Evolutionary conservation across 2,888 invertebrate genomes (phyloP), one percentile per base, ranked within the genome.

Genomic region (Mythimna impura): DNA sequence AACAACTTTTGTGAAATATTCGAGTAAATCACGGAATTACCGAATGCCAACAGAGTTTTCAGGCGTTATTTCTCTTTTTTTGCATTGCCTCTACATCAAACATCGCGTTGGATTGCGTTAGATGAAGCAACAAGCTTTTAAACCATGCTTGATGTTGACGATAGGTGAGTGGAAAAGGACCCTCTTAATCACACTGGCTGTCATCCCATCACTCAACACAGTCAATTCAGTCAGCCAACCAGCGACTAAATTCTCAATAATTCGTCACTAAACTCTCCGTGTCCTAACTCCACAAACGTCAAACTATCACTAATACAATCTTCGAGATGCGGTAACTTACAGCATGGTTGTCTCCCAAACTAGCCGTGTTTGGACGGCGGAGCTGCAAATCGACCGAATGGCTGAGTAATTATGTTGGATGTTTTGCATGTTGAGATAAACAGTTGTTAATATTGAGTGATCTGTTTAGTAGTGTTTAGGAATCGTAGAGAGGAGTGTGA

Each of bases 391-490:
- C 76, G 75, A 73, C 68, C 71, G 73, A 69, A 86, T 76, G 34
- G 66, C 80, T 80, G 71, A 82, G 78, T 84, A 84, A 84, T 84
- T 84, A 80, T 77, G 64, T 77, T 60, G 58, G 61, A 78, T 81
- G 73, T 74, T 83, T 84, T 82, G 84, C 82, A 82, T 77, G 77
- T 66, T 62, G 60, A 60, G 69, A 71, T 80, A 80, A 82, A 75
- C 66, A 70, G 66, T 69, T 67, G 65, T 60, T 80, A 77, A 74
- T 77, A 80, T 73, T 73, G 62, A 77, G 65, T 63, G 72, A 64
- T 78, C 73, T 73, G 70, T 78, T 80, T 61, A 63, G 34, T 50
- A 60, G 43, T 69, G 34, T 76, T 69, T 80, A 66, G 50, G 47
- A 43, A 58, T 50, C 9, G 34, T 52, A 14, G 6, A 62, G 43